Conservation (phyloP, 2,113 vertebrate genomes). For the Nibea albiflora region DNA sequence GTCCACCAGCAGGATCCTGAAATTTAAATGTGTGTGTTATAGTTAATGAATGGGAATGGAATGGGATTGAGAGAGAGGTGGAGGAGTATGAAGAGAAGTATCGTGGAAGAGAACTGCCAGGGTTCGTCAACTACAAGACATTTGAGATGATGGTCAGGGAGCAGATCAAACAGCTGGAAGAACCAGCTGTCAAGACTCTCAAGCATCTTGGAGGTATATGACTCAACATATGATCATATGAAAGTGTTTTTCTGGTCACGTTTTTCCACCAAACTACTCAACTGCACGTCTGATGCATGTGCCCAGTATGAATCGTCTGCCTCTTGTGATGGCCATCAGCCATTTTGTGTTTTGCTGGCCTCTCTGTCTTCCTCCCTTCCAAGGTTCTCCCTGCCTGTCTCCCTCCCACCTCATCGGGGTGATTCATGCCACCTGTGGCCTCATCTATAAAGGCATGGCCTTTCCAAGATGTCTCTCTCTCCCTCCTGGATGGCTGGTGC, state of each 20-base stretch:
- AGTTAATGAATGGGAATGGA: constrained; percentile 75
- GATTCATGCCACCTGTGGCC: too few species aligned
- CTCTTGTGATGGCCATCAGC: too few species aligned
- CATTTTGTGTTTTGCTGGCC: too few species aligned
- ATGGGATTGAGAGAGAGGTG: constrained; percentile 48
- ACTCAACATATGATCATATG: not conserved
- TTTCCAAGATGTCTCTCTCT: too few species aligned
- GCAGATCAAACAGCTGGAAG: constrained; percentile 84
- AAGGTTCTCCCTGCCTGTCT: too few species aligned
- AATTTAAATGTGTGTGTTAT: constrained; percentile 11
- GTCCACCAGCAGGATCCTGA: not conserved
- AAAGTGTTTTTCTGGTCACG: not conserved
- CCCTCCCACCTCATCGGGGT: too few species aligned
- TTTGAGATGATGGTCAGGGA: constrained; percentile 87
- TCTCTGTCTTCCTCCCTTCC: too few species aligned
- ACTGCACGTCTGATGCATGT: too few species aligned
- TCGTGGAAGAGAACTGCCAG: constrained; percentile 88
- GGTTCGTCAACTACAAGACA: constrained; percentile 88
- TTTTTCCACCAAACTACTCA: not conserved
- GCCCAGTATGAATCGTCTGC: not conserved
- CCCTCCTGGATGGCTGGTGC: too few species aligned
- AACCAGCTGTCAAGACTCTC: constrained; percentile 84
- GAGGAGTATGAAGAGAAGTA: constrained; percentile 80
- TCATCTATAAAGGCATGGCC: too few species aligned
- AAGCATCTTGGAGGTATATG: constrained; percentile 64